Base-by-base conservation (phyloP, 2,888 invertebrate genomes). In the Enchytraeus crypticus region DNA sequence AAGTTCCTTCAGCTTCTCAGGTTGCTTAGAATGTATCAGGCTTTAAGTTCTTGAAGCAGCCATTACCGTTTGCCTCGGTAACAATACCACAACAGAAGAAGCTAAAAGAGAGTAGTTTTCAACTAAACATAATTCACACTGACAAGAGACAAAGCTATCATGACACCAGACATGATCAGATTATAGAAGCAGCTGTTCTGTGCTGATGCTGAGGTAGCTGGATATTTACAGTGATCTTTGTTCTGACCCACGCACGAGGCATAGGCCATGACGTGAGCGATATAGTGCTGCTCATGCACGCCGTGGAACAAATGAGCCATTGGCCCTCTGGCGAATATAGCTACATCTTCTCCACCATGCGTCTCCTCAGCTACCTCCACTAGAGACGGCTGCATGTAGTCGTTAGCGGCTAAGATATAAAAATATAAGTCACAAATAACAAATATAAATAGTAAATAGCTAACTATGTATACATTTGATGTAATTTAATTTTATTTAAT, bases 211-310 rank as follows among this genome's bases (percentile, higher is more conserved):
- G 33, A 47, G 47, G 47, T 32, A 1, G 18, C 11, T 51, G 47
- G 32, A 51, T 1, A 11, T 27, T 30, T 32, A 38, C 62, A 62
- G 32, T 62, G 59, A 1, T 64, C 45, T 30, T 57, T 64, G 51
- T 68, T 63, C 0, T 33, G 27, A 0, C 89, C 89, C 51, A 91
- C 84, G 73, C 86, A 84, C 0, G 89, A 84, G 0, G 92, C 89
- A 77, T 89, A 89, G 0, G 86, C 85, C 66, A 92, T 85, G 0
- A 86, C 90, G 75, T 90, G 87, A 26, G 88, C 88, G 1, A 93
- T 87, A 75, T 89, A 92, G 71, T 87, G 87, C 76, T 93, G 92
- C 74, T 95, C 93, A 74, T 92, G 91, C 0, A 91, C 86, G 34
- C 86, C 87, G 0, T 85, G 84, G 72, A 90, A 87, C 1, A 90